phyloP scores from a whole-genome alignment of 37 sponge, comb jelly and placozoan genomes.

The Oscarella lobularis region DNA sequence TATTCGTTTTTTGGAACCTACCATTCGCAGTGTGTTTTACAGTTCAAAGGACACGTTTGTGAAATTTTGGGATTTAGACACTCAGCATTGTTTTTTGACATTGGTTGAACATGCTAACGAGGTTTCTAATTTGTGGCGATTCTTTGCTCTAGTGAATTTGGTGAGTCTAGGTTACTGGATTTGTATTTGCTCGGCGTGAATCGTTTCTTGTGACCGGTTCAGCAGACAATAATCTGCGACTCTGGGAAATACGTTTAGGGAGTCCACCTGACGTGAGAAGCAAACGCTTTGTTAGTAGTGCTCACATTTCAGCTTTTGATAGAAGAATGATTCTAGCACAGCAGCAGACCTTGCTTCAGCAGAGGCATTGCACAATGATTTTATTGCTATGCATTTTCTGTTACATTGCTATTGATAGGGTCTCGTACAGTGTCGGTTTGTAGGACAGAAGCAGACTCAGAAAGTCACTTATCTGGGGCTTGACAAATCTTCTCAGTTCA shows the following conservation, averaged over 20 bases:
- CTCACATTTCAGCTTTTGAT: no score
- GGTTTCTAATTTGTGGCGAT: conserved; percentile 16
- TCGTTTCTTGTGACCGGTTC: conserved; percentile 49
- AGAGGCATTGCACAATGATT: no score
- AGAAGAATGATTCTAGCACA: no score
- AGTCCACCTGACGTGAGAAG: no score
- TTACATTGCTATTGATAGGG: no score
- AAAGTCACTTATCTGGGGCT: no score
- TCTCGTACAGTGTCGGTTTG: no score
- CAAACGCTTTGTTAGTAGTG: no score
- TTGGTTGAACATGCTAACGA: conserved; percentile 54
- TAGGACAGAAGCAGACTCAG: no score
- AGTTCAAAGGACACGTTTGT: conserved; percentile 82
- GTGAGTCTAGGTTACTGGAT: conserved; percentile 30
- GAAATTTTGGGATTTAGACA: conserved; percentile 88
- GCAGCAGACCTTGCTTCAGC: no score
- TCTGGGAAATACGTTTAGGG: conserved; percentile 51
- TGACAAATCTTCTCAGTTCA: no score
- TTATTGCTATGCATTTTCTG: no score
- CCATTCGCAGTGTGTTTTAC: not conserved
- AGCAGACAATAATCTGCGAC: conserved; percentile 30
- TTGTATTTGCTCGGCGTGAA: conserved; percentile 21
- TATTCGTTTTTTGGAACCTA: not conserved
- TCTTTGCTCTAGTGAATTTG: not conserved
- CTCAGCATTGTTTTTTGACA: conserved; percentile 91